Evolutionary conservation across 2,113 vertebrate genomes (phyloP).

Genomic region (Callaeas wilsoni): DNA sequence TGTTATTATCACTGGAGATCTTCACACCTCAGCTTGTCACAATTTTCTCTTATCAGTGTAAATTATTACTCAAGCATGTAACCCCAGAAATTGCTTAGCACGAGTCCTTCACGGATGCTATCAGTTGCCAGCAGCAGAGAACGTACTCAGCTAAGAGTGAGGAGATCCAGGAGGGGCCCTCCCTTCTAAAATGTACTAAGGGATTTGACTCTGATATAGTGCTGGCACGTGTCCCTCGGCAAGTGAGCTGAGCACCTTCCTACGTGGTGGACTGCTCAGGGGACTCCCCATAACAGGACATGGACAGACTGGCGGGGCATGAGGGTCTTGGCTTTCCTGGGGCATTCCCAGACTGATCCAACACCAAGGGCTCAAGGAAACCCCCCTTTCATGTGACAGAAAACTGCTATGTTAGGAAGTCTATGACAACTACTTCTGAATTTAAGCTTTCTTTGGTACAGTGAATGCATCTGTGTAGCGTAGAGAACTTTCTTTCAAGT

Average conservation of each 20-base stretch:
- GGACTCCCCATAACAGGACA: neutral
- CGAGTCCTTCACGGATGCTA: neutral
- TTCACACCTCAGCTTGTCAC: neutral
- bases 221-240: neutral
- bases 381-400: accelerated
- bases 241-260: neutral
- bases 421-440: neutral
- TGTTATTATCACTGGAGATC: neutral
- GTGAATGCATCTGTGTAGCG: neutral
- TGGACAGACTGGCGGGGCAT: accelerated
- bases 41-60: neutral
- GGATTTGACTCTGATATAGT: neutral
- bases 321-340: neutral
- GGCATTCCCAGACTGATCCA: neutral
- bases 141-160: neutral
- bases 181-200: neutral
- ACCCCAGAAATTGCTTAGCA: neutral
- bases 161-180: neutral
- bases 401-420: neutral
- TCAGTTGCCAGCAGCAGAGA: neutral
- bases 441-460: neutral
- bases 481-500: neutral
- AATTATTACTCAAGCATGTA: neutral
- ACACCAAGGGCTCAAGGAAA: neutral
- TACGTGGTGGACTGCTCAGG: neutral